Percentiles rank a stretch among this genome's conserved stretches.
phyloP scores from a whole-genome alignment of 2,888 invertebrate species.

The Thymelicus sylvestris region DNA sequence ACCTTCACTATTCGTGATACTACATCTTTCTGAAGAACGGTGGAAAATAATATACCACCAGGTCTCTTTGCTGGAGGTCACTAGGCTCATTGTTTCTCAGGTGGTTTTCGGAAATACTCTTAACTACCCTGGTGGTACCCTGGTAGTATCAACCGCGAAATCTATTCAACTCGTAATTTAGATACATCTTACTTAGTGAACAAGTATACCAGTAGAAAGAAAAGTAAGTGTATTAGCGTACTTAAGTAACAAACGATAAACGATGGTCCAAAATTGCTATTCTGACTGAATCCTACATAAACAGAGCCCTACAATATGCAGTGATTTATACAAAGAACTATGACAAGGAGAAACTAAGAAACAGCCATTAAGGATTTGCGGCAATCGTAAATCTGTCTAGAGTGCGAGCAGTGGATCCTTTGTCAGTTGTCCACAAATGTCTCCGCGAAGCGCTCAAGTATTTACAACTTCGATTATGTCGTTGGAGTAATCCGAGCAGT shows the following conservation, averaged over 20 bases:
- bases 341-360: conserved; percentile 18
- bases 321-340: conserved; percentile 16
- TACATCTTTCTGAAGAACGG: too few species aligned
- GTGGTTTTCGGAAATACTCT: too few species aligned
- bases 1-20: too few species aligned
- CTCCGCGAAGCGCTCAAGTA: conserved; percentile 33
- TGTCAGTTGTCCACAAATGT: conserved; percentile 57
- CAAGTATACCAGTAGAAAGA: too few species aligned
- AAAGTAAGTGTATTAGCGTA: too few species aligned
- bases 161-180: too few species aligned
- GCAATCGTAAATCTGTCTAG: conserved; percentile 55
- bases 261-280: background rate
- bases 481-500: conserved; percentile 20
- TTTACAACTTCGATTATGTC: conserved; percentile 35
- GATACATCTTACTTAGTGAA: too few species aligned
- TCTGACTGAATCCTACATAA: background rate
- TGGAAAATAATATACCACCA: too few species aligned
- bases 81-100: too few species aligned
- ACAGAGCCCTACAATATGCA: background rate
- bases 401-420: conserved; percentile 54
- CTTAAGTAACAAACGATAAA: background rate
- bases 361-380: conserved; percentile 44
- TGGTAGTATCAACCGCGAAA: too few species aligned
- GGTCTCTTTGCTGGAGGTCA: too few species aligned
- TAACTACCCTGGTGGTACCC: too few species aligned